Percentiles rank a stretch among this genome's conserved stretches.
phyloP scores from a whole-genome alignment of 92 coral and sea anemone genomes.

The Plumapathes pennacea region DNA sequence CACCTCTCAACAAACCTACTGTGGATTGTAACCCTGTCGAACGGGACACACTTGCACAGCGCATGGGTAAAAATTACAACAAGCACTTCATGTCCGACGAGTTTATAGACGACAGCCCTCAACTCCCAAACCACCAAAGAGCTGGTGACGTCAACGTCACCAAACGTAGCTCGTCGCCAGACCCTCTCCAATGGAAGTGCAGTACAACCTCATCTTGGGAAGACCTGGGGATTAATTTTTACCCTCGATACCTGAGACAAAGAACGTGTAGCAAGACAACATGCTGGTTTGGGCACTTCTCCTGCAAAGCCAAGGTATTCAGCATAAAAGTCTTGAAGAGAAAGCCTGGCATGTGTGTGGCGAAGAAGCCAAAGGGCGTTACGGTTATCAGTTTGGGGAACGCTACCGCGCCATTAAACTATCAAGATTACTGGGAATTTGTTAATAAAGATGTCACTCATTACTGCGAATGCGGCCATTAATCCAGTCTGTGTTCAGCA shows the following conservation, averaged over 20 bases:
- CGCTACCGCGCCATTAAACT: conserved; percentile 41
- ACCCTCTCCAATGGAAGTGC: conserved; percentile 70
- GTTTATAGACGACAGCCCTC: conserved; percentile 9
- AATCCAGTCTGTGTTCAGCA: too few relatives aligned
- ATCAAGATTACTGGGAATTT: conserved; percentile 70
- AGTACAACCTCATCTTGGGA: conserved; percentile 47
- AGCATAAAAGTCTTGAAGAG: conserved; percentile 52
- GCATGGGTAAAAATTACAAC: conserved; percentile 59
- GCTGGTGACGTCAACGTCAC: conserved; percentile 1
- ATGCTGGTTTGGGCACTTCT: conserved; percentile 68
- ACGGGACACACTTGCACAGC: conserved; percentile 52
- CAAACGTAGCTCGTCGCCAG: conserved; percentile 6
- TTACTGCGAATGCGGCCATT: conserved; percentile 68
- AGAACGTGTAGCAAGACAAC: conserved; percentile 44
- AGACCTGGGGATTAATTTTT: conserved; percentile 48
- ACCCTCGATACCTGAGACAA: conserved; percentile 59
- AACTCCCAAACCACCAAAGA: neutral
- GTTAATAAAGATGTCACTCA: conserved; percentile 28
- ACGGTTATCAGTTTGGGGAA: too few relatives aligned
- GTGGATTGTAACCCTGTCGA: conserved; percentile 61
- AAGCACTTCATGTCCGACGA: conserved; percentile 72
- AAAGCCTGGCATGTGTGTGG: conserved; percentile 50
- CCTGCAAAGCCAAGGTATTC: conserved; percentile 52
- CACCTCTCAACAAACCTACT: conserved; percentile 12
- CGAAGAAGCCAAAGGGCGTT: conserved; percentile 34